Conservation (phyloP, 2,797 vertebrate species). For the Phrynocephalus vlangalii region DNA sequence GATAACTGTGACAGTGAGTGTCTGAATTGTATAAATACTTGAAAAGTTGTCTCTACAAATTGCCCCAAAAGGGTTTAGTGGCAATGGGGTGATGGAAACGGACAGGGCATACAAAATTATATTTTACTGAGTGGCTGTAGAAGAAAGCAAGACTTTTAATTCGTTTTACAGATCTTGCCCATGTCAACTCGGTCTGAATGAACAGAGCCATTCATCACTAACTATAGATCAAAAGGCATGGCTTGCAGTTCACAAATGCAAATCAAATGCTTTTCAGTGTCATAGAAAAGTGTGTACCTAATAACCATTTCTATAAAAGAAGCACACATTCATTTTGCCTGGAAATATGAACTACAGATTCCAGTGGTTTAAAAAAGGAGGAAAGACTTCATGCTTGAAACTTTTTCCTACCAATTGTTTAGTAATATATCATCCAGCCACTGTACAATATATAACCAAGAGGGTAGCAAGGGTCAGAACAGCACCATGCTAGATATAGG, state of each 20-base stretch:
- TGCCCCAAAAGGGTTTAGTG: not conserved
- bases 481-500: not conserved
- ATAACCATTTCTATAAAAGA: not conserved
- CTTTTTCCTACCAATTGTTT: not conserved
- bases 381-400: not conserved
- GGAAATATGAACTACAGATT: not conserved
- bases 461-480: not conserved
- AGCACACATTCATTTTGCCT: not conserved
- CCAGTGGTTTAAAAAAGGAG: not conserved
- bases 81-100: not conserved
- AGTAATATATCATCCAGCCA: too few species aligned
- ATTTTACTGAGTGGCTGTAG: not conserved
- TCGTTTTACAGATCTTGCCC: not conserved
- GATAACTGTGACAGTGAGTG: not conserved
- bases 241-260: not conserved
- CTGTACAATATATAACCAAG: not conserved
- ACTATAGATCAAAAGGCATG: conserved; percentile 1
- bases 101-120: not conserved
- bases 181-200: not conserved
- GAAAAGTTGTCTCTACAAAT: not conserved
- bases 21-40: conserved; percentile 3
- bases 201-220: not conserved
- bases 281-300: not conserved
- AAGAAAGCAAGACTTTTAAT: not conserved
- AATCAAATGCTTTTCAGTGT: not conserved